Base-by-base conservation (phyloP, 1,140 invertebrate species). In the Apocrypta bakeri region DNA sequence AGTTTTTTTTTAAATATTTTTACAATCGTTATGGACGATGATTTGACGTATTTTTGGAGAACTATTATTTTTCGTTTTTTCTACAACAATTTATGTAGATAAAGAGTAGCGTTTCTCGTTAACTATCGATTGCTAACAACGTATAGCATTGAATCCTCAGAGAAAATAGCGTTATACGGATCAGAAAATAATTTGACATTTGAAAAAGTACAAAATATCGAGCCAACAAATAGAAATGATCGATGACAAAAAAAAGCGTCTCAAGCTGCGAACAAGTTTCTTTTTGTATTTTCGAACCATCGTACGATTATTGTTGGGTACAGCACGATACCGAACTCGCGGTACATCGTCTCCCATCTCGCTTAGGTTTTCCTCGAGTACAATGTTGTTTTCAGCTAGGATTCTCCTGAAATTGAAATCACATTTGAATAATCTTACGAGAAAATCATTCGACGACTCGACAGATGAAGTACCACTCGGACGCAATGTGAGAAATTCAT, bases 321-420 rank as follows among this genome's bases (percentile, higher is more conserved):
- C 81, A 56, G 89, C 83, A 8, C 88, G 89, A 82, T 90, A 92
- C 69, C 91, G 88, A 79, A 90, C 84, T 74, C 87, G 85, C 29
- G 90, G 88, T 64, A 90, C 84, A 66, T 91, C 89, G n/a, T 91
- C 91, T 8, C 87, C 87, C n/a, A 89, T 78, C 82, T 92, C 91
- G 25, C 85, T 85, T 2, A 87, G 82, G 71, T 86, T 85, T 33
- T 92, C 91, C 77, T 91, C 91, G 68, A 92, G 85, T 71, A 90
- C 76, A 11, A 92, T 90, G 75, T 92, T 92, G 74, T 88, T 91
- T 37, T 91, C 90, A 37, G 85, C 80, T 14, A 92, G 87, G 61
- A 92, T 89, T 40, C 88, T 89, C 77, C 91, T 92, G 87, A 74
- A 92, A 92, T 85, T 69, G n/a, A 79, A 79, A 83, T 81, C 74